Base-by-base conservation (phyloP, 2,888 invertebrate genomes). In the Limnephilus marmoratus region DNA sequence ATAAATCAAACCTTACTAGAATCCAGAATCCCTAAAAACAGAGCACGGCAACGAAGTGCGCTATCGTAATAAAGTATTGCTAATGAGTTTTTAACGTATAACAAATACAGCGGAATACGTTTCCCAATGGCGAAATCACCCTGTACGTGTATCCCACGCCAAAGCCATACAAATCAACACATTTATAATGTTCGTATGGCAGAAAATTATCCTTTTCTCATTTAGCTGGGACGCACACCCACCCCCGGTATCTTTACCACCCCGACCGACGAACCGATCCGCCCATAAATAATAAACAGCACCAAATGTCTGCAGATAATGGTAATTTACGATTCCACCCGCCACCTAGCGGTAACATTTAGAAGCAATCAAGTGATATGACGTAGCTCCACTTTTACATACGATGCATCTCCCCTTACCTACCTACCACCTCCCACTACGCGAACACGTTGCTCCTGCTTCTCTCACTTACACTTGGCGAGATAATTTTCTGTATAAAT, bases 281-380 rank as follows among this genome's bases (percentile, higher is more conserved):
- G 95, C 95, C 95, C 96, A 96, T 96, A 96, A 96, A 96, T 96
- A 96, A 96, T 96, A 96, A 96, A 96, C 95, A 95, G 95, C 95
- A 95, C 95, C 94, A 94, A 95, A 94, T 95, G 96, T 96, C 96
- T 96, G 95, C 95, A 96, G 96, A 96, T 96, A 96, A 96, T 96
- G 95, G 96, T 96, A 96, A 96, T 96, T 96, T 96, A 96, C 96
- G 95, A 93, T 93, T 93, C 94, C 93, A 90, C 95, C 95, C 95
- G 95, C 95, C 93, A 92, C 93, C 94, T 92, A 93, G 93, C 92
- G 93, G 93, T 90, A 93, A 93, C 93, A 93, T 93, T 94, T 93
- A 92, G 93, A 93, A 93, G 94, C 93, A 94, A 94, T 94, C 94
- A 94, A 93, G 93, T 94, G 93, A 93, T 94, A 93, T 94, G 94